These are phyloP conservation scores for Crotalus adamanteus DNA, from an alignment of 2,797 vertebrate genomes.

Conservation along the genomic window DNA sequence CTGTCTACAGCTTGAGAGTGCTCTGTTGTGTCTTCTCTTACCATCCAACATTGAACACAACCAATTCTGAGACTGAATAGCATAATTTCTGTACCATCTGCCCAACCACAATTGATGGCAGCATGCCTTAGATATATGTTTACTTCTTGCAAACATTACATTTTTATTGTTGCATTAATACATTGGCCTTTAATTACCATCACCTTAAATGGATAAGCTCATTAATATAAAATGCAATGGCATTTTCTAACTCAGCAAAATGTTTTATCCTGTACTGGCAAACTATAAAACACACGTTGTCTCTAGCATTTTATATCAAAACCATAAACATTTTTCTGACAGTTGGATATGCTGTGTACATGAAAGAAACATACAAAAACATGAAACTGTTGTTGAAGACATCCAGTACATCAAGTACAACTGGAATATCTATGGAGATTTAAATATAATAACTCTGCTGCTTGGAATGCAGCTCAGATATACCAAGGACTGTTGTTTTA, in stretches of 20 bases:
- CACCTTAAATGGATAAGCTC: conserved; percentile 6
- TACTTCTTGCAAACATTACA: conserved; percentile 15
- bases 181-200: conserved; percentile 22
- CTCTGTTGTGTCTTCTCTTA: background rate
- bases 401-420: too few species aligned
- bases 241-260: conserved; percentile 24
- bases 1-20: background rate
- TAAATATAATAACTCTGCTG: too few species aligned
- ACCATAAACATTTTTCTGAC: background rate
- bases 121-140: conserved; percentile 13
- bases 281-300: background rate
- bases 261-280: background rate
- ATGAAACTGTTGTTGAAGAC: too few species aligned
- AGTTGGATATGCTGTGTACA: too few species aligned
- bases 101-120: conserved; percentile 15
- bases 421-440: too few species aligned
- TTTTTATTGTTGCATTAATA: conserved; percentile 12
- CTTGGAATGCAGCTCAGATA: too few species aligned
- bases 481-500: too few species aligned
- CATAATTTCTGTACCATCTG: conserved; percentile 16
- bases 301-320: background rate
- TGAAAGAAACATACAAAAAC: too few species aligned
- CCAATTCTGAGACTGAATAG: conserved; percentile 13
- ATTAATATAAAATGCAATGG: conserved; percentile 1
- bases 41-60: background rate